phyloP scores from a whole-genome alignment of 2,113 vertebrate genomes.

The Oriolus oriolus region DNA sequence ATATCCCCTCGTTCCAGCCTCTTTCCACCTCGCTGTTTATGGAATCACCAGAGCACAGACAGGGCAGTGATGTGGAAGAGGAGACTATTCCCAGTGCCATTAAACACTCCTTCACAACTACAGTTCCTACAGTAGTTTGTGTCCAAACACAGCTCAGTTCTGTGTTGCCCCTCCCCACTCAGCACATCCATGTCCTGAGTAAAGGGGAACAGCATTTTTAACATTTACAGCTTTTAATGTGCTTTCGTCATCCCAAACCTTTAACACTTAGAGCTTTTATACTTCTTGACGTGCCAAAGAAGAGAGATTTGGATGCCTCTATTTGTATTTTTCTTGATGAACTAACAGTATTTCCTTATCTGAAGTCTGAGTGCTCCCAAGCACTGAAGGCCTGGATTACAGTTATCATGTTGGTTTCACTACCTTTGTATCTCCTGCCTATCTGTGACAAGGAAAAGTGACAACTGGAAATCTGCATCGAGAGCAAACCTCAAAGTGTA shows the following conservation, averaged over 20 bases:
- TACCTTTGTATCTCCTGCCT: not conserved
- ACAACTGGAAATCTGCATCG: slow-evolving; percentile 21
- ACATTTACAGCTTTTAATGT: not conserved
- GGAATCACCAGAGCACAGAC: not conserved
- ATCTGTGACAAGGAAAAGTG: not conserved
- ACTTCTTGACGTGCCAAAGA: slow-evolving; percentile 27
- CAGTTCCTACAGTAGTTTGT: not conserved
- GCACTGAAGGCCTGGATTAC: not conserved
- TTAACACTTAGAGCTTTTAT: slow-evolving; percentile 5
- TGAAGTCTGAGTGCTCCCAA: not conserved
- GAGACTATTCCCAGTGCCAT: not conserved
- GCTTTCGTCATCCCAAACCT: not conserved
- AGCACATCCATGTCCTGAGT: not conserved
- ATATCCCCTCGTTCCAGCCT: not conserved
- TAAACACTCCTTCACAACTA: not conserved
- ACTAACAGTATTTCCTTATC: not conserved
- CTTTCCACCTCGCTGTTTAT: not conserved
- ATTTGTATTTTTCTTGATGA: not conserved
- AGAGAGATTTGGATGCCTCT: not conserved
- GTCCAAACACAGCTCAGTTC: not conserved
- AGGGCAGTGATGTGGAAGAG: not conserved
- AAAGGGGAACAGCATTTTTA: not conserved
- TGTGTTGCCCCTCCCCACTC: not conserved
- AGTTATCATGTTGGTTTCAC: not conserved
- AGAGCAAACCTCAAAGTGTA: not conserved